Evolutionary conservation across 2,797 vertebrate species (phyloP).

Genomic region (Halcyon badia): DNA sequence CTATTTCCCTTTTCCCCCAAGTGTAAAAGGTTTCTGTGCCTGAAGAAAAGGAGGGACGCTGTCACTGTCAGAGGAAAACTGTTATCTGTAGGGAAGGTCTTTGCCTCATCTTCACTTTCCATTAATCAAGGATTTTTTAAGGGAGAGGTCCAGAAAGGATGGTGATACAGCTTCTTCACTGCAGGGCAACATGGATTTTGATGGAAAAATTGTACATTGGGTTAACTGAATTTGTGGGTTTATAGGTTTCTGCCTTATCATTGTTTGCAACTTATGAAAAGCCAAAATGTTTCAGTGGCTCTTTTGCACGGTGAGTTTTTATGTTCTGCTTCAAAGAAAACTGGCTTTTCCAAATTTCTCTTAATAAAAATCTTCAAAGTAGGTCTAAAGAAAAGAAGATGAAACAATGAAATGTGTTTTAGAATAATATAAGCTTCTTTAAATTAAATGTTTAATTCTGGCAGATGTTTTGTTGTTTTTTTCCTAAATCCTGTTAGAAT

Average conservation of each 20-base stretch:
- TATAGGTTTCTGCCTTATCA: neutral
- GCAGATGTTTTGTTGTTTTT: neutral
- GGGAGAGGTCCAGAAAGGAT: neutral
- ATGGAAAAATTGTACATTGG: neutral
- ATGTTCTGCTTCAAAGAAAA: neutral
- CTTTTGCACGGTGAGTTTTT: neutral
- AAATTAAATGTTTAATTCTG: neutral
- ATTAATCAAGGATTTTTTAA: neutral
- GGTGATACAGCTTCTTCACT: neutral
- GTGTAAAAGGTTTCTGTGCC: slow-evolving; percentile 7
- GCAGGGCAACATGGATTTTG: neutral
- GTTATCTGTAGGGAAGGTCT: neutral
- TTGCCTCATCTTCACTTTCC: neutral
- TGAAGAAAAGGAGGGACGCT: neutral
- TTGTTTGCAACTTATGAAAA: neutral
- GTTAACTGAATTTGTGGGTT: neutral
- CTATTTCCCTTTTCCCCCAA: neutral
- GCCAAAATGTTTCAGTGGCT: neutral
- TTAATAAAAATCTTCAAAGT: slow-evolving; percentile 21
- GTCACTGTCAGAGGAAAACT: neutral
- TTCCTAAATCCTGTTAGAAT: neutral
- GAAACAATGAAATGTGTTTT: neutral
- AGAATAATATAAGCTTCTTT: neutral
- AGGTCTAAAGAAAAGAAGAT: neutral
- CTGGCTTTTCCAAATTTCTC: neutral